Evolutionary conservation across 2,797 vertebrate genomes (phyloP), one percentile per base, ranked within the genome.

Genomic region (Tenualosa ilisha): DNA sequence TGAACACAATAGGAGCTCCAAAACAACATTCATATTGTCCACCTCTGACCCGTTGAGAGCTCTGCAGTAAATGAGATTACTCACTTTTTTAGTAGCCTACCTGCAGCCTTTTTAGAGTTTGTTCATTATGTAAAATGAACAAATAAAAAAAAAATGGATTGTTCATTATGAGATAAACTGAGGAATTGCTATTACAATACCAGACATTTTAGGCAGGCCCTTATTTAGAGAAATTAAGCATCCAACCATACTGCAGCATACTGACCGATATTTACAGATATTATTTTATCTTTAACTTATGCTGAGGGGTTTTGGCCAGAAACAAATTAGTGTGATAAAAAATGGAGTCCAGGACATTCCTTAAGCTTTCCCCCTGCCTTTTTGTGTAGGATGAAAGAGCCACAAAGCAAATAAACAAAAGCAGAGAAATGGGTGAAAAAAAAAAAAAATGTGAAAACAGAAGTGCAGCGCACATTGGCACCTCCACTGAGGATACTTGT

Each of bases 271-370:
- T 46, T 43, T 79, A 79, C 40, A 13, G 40, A 79, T 46, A 79
- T 46, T 6, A 11, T 79, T 46, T 43, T 46, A 6, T 79, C 15
- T 46, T 72, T 72, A 72, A 15, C 26, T 72, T 72, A 3, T 65
- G 63, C 26, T 26, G 26, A 11, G 31, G 63, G 68, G 13, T 40
- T 75, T 31, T 31, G 15, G 31, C 15, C 88, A 81, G 63, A 82
- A 82, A 84, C 84, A 91, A 93, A 93, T 94, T 90, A 92, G 87
- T 87, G 81, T 85, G 65, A 81, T 79, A 61, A 26, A 88, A 53
- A 43, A 63, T 79, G 56, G 81, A 24, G 51, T 37, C 75, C 86
- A 84, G 82, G 88, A 88, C 86, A 81, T 85, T 88, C 89, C 88
- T 88, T 83, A 54, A 89, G 89, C 81, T 90, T 89, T 85, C 84